Conservation (phyloP, 2,113 vertebrate genomes). For the Panthera uncia region DNA sequence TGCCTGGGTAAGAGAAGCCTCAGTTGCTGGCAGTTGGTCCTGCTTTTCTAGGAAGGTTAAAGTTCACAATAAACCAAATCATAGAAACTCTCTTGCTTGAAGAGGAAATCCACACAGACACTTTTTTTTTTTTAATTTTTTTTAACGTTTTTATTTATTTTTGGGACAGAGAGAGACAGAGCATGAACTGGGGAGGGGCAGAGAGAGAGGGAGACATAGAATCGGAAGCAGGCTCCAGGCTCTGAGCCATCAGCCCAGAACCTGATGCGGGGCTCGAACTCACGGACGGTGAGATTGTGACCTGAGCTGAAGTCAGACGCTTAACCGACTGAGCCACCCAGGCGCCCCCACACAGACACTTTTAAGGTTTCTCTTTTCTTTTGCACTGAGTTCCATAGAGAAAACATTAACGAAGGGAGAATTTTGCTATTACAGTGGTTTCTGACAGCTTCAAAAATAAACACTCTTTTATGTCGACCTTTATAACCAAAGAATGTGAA, state of each 20-base stretch:
- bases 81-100: not conserved
- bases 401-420: not conserved
- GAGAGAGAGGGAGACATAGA: too few relatives aligned
- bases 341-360: not conserved
- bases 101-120: not conserved
- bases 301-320: too few relatives aligned
- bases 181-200: too few relatives aligned
- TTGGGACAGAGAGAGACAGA: too few relatives aligned
- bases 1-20: not conserved
- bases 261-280: too few relatives aligned
- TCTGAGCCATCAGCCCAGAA: too few relatives aligned
- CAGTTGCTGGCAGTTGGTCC: not conserved
- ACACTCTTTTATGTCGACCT: not conserved
- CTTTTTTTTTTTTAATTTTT: not conserved
- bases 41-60: not conserved
- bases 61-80: not conserved
- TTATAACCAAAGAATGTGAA: slow-evolving; percentile 15
- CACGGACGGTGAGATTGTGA: too few relatives aligned
- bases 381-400: not conserved
- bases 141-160: too few relatives aligned
- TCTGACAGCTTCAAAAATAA: not conserved
- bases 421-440: not conserved
- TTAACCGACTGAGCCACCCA: too few relatives aligned
- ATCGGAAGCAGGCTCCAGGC: too few relatives aligned
- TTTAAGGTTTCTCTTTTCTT: slow-evolving; percentile 14